A percentile compares a stretch with the other conserved stretches of the same genome.
These are phyloP conservation scores for Phainopepla nitens DNA, from an alignment of 2,113 vertebrate species.

Conservation along the genomic window DNA sequence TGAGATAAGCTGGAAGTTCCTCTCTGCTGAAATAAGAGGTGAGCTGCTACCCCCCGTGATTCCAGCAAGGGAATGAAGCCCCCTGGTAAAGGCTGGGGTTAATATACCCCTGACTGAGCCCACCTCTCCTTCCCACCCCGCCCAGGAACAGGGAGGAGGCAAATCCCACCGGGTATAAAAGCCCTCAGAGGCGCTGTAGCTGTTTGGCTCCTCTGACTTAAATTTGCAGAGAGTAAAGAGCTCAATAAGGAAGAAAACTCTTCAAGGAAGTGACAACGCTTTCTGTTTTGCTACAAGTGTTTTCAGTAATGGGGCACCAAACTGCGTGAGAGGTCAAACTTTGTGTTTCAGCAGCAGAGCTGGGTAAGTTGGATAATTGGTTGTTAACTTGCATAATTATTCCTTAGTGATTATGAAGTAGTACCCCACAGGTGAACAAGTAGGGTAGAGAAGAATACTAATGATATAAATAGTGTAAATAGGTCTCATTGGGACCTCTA, in stretches of 20 bases:
- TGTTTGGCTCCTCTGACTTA: background rate
- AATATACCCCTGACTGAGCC: too few species aligned
- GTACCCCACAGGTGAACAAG: too few species aligned
- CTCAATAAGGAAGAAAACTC: rapidly evolving
- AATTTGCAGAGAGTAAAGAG: background rate
- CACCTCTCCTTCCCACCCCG: rapidly evolving
- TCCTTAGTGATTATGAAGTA: background rate
- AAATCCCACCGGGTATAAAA: background rate
- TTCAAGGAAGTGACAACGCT: rapidly evolving
- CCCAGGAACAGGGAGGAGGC: background rate
- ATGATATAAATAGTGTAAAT: too few species aligned
- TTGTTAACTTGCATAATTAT: background rate
- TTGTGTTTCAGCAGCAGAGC: rapidly evolving
- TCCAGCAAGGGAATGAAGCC: too few species aligned
- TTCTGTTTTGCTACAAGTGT: background rate
- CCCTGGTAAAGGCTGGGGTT: background rate
- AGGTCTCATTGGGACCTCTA: too few species aligned
- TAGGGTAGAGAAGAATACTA: too few species aligned
- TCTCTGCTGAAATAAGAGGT: too few species aligned
- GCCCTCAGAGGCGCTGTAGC: rapidly evolving
- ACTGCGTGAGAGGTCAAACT: too few species aligned
- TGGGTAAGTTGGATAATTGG: background rate
- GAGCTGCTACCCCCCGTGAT: too few species aligned
- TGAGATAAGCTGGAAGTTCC: too few species aligned
- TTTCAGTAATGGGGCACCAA: too few species aligned